Conservation (phyloP, 2,113 vertebrate genomes). For the Amphiprion ocellaris region DNA sequence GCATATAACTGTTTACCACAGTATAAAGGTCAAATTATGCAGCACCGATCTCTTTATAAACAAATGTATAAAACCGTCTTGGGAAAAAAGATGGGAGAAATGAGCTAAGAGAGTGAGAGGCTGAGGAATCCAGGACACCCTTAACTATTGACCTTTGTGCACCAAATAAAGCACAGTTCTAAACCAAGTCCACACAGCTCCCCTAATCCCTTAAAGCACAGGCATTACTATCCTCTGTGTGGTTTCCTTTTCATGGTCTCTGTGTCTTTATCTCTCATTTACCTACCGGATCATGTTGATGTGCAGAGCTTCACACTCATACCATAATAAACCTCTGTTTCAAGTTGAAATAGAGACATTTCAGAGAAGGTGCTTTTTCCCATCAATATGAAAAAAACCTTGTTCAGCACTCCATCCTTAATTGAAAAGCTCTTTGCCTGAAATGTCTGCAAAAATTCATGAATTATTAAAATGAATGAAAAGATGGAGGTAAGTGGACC, state of each 20-base stretch:
- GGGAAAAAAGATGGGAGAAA: too few relatives aligned
- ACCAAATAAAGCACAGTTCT: background rate
- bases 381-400: slow-evolving; percentile 39
- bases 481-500: slow-evolving; percentile 51
- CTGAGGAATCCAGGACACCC: too few relatives aligned
- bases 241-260: background rate
- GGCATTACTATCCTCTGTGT: background rate
- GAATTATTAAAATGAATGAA: slow-evolving; percentile 76
- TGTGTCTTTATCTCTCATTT: slow-evolving; percentile 10
- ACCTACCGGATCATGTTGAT: background rate
- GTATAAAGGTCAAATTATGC: too few relatives aligned
- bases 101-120: too few relatives aligned
- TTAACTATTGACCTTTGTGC: too few relatives aligned
- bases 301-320: slow-evolving; percentile 17
- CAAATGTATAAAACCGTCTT: too few relatives aligned
- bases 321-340: slow-evolving; percentile 44
- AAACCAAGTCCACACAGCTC: background rate
- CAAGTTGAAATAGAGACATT: slow-evolving; percentile 47
- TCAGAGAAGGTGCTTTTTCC: slow-evolving; percentile 55
- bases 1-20: too few relatives aligned
- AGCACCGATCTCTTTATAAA: too few relatives aligned
- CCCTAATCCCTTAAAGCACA: background rate
- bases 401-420: slow-evolving; percentile 53
- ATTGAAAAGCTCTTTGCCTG: slow-evolving; percentile 73
- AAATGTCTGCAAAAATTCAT: slow-evolving; percentile 66